Evolutionary conservation across 2,888 invertebrate genomes (phyloP).

Genomic region (Bombyx huttoni): DNA sequence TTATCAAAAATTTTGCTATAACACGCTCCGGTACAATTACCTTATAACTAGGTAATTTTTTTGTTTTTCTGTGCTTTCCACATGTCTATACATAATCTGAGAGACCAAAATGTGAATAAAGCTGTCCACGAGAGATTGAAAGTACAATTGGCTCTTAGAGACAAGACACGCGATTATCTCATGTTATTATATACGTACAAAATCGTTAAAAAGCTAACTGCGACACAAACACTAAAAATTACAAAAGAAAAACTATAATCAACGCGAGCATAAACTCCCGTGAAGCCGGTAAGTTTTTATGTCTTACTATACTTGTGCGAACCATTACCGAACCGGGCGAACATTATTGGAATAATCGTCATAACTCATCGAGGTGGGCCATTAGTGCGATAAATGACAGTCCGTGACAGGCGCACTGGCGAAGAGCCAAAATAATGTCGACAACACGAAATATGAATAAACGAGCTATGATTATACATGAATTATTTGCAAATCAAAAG

Average conservation of each 20-base stretch:
- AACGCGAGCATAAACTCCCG: not conserved
- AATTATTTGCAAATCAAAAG: not conserved
- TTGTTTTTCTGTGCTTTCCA: too few species aligned
- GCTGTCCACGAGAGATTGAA: too few species aligned
- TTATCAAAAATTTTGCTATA: too few species aligned
- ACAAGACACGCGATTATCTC: too few species aligned
- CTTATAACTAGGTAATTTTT: too few species aligned
- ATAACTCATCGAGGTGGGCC: conserved; percentile 44
- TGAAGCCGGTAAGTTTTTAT: conserved; percentile 3
- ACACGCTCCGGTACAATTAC: too few species aligned
- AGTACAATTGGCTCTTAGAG: too few species aligned
- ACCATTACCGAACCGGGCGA: conserved; percentile 12
- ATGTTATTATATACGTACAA: too few species aligned
- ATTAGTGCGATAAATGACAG: conserved; percentile 42
- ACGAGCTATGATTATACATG: not conserved
- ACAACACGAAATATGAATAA: conserved; percentile 12
- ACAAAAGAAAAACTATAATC: not conserved
- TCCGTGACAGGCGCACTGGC: conserved; percentile 28
- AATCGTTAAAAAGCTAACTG: too few species aligned
- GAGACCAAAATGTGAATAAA: too few species aligned
- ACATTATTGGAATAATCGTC: conserved; percentile 28
- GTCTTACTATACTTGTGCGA: not conserved
- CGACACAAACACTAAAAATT: too few species aligned
- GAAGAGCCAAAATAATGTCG: conserved; percentile 22
- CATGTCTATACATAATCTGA: too few species aligned